Conservation (phyloP, 2,888 invertebrate species). For the Polydrusus tereticollis region DNA sequence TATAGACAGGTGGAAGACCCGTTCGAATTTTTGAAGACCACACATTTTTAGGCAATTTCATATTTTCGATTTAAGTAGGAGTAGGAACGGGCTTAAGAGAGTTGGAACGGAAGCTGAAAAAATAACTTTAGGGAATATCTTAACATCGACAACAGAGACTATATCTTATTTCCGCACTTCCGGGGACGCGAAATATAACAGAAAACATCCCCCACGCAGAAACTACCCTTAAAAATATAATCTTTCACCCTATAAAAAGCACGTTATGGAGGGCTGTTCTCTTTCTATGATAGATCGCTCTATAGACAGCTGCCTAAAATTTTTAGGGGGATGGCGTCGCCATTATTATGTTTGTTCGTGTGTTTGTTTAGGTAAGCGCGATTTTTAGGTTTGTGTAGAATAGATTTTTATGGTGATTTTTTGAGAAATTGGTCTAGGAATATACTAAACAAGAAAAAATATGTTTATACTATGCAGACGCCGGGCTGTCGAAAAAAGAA, state of each 20-base stretch:
- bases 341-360: constrained; percentile 56
- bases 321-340: constrained; percentile 53
- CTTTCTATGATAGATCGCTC: constrained; percentile 53
- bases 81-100: background rate
- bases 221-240: constrained; percentile 47
- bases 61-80: background rate
- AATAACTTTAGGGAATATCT: too few relatives aligned
- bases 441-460: too few relatives aligned
- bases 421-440: too few relatives aligned
- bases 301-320: constrained; percentile 55
- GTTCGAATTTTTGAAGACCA: constrained; percentile 37
- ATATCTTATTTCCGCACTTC: too few relatives aligned
- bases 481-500: too few relatives aligned
- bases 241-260: constrained; percentile 44
- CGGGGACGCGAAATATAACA: constrained; percentile 25
- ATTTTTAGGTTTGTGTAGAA: constrained; percentile 3
- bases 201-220: constrained; percentile 21
- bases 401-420: background rate
- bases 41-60: constrained; percentile 41
- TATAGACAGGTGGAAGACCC: constrained; percentile 40
- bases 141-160: too few relatives aligned
- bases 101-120: background rate
- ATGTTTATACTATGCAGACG: too few relatives aligned
- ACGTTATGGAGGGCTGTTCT: constrained; percentile 41
- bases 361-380: constrained; percentile 48